Percentiles rank a stretch among this genome's conserved stretches.
phyloP scores from a whole-genome alignment of 1,140 invertebrate species.

The Orussus abietinus region DNA sequence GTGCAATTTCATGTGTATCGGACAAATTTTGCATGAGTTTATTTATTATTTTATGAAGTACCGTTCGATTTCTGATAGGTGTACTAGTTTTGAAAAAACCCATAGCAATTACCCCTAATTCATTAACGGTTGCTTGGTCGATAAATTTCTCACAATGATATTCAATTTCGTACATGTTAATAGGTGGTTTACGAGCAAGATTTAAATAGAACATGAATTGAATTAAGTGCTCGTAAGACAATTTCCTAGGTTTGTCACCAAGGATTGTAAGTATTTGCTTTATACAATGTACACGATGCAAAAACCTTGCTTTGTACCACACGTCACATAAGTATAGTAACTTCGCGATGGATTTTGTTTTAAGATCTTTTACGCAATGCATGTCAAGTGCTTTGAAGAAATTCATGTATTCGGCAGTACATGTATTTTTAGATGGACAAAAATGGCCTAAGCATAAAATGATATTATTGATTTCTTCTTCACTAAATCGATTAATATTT shows the following conservation, averaged over 20 bases:
- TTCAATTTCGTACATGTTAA: slow-evolving; percentile 59
- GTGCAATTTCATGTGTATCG: slow-evolving; percentile 49
- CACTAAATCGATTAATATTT: slow-evolving; percentile 18
- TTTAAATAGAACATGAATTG: slow-evolving; percentile 57
- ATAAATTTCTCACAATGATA: slow-evolving; percentile 44
- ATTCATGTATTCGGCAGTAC: not conserved
- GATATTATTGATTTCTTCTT: slow-evolving; percentile 17
- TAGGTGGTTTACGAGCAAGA: slow-evolving; percentile 37
- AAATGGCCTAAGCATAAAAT: no score
- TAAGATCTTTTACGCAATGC: slow-evolving; percentile 47
- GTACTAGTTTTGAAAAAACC: slow-evolving; percentile 62
- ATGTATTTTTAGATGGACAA: no score
- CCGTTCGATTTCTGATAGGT: slow-evolving; percentile 44
- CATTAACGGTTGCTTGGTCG: slow-evolving; percentile 50
- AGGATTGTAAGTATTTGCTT: slow-evolving; percentile 49
- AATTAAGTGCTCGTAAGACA: slow-evolving; percentile 54
- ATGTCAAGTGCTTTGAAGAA: slow-evolving; percentile 57
- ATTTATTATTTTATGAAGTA: slow-evolving; percentile 47
- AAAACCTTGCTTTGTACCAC: slow-evolving; percentile 49
- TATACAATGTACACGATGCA: slow-evolving; percentile 43
- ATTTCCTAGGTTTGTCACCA: slow-evolving; percentile 40
- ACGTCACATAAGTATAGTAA: slow-evolving; percentile 52
- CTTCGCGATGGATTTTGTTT: slow-evolving; percentile 39
- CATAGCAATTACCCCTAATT: slow-evolving; percentile 58
- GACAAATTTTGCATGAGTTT: slow-evolving; percentile 39